A percentile compares a stretch with the other conserved stretches of the same genome.
These are phyloP conservation scores for Chrysopa pallens DNA, from an alignment of 1,140 invertebrate species.

Conservation along the genomic window DNA sequence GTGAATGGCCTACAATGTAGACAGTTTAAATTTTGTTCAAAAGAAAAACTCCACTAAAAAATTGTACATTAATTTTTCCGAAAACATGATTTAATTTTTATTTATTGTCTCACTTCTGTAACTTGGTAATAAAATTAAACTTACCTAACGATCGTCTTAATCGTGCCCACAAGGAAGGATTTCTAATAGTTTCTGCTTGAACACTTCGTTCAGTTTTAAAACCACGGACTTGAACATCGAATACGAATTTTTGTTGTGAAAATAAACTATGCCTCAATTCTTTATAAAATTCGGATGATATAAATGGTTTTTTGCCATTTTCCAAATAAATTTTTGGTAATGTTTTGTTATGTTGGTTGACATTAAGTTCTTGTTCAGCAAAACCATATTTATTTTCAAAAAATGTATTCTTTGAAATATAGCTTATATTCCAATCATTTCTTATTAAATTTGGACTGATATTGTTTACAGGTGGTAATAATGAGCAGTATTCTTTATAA, in stretches of 20 bases:
- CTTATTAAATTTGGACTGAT: not conserved
- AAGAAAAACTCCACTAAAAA: too few relatives aligned
- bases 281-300: conserved; percentile 13
- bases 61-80: too few relatives aligned
- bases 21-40: too few relatives aligned
- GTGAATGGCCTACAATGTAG: too few relatives aligned
- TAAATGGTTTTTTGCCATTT: conserved; percentile 8
- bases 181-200: conserved; percentile 44
- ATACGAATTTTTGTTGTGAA: conserved; percentile 21
- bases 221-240: conserved; percentile 33
- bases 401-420: conserved; percentile 17
- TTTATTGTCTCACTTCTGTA: not conserved
- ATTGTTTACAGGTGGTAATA: not conserved
- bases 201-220: conserved; percentile 61
- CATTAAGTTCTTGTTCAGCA: conserved; percentile 6
- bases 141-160: conserved; percentile 35
- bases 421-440: conserved; percentile 12
- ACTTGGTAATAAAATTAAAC: conserved; percentile 10
- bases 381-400: conserved; percentile 22
- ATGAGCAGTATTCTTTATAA: not conserved
- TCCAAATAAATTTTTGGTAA: conserved; percentile 15
- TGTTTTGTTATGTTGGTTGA: conserved; percentile 6
- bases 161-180: conserved; percentile 39
- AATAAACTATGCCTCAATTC: conserved; percentile 11
- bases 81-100: not conserved